phyloP scores from a whole-genome alignment of 2,113 vertebrate species.

The Bujurquina vittata region DNA sequence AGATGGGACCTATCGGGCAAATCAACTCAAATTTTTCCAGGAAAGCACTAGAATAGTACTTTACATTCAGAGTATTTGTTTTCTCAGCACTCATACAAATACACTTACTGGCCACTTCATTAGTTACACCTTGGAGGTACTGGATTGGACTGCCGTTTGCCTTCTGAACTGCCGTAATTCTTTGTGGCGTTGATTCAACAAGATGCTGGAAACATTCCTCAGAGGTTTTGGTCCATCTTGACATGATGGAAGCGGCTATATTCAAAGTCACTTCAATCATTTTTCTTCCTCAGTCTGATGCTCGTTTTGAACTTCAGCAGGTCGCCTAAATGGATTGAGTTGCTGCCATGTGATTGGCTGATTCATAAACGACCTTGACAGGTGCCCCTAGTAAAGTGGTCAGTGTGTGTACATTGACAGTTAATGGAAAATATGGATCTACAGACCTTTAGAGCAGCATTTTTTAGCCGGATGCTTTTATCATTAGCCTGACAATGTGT shows the following conservation, averaged over 20 bases:
- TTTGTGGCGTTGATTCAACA: not conserved
- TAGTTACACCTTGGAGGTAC: not conserved
- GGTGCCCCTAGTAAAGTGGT: not conserved
- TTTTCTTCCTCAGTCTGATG: not conserved
- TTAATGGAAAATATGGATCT: not conserved
- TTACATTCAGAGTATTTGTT: not conserved
- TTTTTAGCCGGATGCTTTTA: not conserved
- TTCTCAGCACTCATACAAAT: not conserved
- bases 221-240: not conserved
- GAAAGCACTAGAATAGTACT: not conserved
- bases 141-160: not conserved
- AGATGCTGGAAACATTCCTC: not conserved
- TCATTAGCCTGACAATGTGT: not conserved
- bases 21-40: conserved; percentile 11
- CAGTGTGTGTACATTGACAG: not conserved
- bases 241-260: not conserved
- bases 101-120: not conserved
- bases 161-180: not conserved
- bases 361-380: not conserved
- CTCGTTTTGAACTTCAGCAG: not conserved
- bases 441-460: not conserved
- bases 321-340: not conserved
- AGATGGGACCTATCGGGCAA: conserved; percentile 7
- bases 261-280: not conserved
- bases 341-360: not conserved